Evolutionary conservation across 2,888 invertebrate genomes (phyloP).

Genomic region (Tipula helvola): DNA sequence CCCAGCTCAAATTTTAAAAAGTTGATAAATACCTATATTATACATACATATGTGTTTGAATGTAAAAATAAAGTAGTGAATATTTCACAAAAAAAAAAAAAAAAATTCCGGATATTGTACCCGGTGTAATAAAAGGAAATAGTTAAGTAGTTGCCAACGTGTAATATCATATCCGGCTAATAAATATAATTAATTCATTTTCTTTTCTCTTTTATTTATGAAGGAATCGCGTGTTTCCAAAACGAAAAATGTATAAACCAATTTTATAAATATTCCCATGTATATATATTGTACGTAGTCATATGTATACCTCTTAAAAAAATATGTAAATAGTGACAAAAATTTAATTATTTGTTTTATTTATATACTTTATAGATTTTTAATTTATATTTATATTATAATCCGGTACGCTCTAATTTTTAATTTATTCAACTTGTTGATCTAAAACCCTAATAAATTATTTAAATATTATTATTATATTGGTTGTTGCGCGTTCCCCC

Average conservation of each 20-base stretch:
- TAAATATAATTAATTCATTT: not conserved
- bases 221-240: not conserved
- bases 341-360: not conserved
- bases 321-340: not conserved
- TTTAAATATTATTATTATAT: not conserved
- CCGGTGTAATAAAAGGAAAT: conserved; percentile 10
- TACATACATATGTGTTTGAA: not conserved
- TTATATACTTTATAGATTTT: not conserved
- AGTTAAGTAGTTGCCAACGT: conserved; percentile 10
- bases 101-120: conserved; percentile 8
- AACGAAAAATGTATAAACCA: not conserved
- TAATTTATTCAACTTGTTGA: conserved; percentile 4
- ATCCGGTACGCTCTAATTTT: not conserved
- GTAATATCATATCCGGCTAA: conserved; percentile 9
- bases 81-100: conserved; percentile 7
- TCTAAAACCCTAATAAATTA: not conserved
- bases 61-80: not conserved
- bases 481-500: not conserved
- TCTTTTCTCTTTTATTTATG: not conserved
- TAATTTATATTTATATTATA: not conserved
- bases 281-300: not conserved
- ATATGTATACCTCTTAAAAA: not conserved
- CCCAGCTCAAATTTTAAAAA: not conserved
- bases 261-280: not conserved
- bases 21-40: not conserved